Percentiles rank a stretch among this genome's conserved stretches.
Evolutionary conservation across 2,113 vertebrate species (phyloP).

Genomic region (Scartelaos histophorus): DNA sequence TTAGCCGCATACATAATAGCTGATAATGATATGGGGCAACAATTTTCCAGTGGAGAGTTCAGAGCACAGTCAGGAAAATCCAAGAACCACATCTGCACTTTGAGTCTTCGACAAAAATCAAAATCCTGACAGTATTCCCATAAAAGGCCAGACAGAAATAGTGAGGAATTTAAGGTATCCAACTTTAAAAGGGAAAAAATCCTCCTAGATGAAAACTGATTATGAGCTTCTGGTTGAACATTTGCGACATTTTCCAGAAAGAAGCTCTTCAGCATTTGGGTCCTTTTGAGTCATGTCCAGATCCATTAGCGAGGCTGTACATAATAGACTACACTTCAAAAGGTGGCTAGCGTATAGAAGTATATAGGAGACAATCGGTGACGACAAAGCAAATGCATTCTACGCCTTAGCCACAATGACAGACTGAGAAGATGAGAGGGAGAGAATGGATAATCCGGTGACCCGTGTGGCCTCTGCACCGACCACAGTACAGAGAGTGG

Average conservation of each 20-base stretch:
- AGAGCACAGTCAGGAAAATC: conserved; percentile 10
- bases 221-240: conserved; percentile 1
- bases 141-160: conserved; percentile 13
- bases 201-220: background rate
- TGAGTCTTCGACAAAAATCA: conserved; percentile 23
- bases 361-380: conserved; percentile 7
- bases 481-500: conserved; percentile 49
- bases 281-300: conserved; percentile 19
- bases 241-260: background rate
- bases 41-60: conserved; percentile 23
- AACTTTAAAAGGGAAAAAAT: conserved; percentile 16
- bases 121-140: conserved; percentile 24
- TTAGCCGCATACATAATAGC: conserved; percentile 14
- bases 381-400: conserved; percentile 12
- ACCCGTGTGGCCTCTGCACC: conserved; percentile 49
- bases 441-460: conserved; percentile 59
- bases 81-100: conserved; percentile 54
- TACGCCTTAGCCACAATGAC: conserved; percentile 25
- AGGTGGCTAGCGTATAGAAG: conserved; percentile 1
- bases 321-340: conserved; percentile 5
- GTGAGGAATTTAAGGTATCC: conserved; percentile 19
- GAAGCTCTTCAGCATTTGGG: background rate
- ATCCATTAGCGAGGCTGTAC: conserved; percentile 7
- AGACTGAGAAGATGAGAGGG: conserved; percentile 12
- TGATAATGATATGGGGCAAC: conserved; percentile 31